Conservation (phyloP, 2,888 invertebrate genomes). For the Synergus gifuensis region DNA sequence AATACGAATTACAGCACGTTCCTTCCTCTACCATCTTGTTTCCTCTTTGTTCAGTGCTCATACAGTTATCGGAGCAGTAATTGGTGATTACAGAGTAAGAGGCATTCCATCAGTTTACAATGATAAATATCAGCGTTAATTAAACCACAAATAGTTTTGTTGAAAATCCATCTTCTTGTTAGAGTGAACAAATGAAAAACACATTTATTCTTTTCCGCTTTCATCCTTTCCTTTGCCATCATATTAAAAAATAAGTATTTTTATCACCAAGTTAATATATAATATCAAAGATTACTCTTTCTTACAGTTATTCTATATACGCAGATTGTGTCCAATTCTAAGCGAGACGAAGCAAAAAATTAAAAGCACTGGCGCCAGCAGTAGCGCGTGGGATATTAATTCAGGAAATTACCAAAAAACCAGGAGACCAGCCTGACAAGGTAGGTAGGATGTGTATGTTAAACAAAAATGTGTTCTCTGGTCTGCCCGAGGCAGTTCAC, state of each 20-base stretch:
- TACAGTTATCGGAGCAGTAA: constrained; percentile 18
- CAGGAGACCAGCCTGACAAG: constrained; percentile 31
- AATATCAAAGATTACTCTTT: background rate
- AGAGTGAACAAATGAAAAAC: too few relatives aligned
- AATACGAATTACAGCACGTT: constrained; percentile 25
- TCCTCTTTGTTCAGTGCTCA: background rate
- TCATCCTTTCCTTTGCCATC: too few relatives aligned
- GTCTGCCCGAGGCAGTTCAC: constrained; percentile 42
- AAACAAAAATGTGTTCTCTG: constrained; percentile 40
- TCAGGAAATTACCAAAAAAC: constrained; percentile 42
- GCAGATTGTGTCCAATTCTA: constrained; percentile 13
- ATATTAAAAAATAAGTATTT: background rate
- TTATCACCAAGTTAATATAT: background rate
- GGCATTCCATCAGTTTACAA: background rate
- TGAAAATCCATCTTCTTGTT: background rate
- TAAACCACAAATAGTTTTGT: background rate
- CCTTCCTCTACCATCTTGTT: constrained; percentile 8
- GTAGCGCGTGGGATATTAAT: constrained; percentile 35
- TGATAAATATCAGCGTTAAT: background rate
- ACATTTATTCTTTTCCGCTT: too few relatives aligned
- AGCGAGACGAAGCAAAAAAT: constrained; percentile 38
- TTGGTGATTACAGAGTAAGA: constrained; percentile 17
- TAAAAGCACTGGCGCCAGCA: constrained; percentile 42
- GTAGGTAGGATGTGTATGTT: constrained; percentile 40
- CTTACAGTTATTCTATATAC: background rate